Conservation (phyloP, 2,888 invertebrate species). For the Encarsia formosa region DNA sequence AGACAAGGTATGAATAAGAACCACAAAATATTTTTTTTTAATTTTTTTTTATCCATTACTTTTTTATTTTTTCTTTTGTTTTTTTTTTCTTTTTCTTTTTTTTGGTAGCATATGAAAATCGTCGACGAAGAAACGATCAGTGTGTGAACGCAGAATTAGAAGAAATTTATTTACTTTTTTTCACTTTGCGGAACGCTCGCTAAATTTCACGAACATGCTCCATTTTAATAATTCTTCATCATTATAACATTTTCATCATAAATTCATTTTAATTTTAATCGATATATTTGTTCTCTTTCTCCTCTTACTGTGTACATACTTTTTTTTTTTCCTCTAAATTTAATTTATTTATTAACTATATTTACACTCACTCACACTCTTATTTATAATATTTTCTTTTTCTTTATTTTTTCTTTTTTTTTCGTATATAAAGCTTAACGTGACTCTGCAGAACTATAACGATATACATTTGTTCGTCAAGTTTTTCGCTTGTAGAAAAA, state of each 20-base stretch:
- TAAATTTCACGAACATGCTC: background rate
- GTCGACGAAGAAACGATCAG: conserved; percentile 26
- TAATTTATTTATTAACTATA: conserved; percentile 14
- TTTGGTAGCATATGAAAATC: conserved; percentile 29
- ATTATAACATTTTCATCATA: too few relatives aligned
- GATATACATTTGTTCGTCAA: conserved; percentile 1
- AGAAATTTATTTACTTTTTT: conserved; percentile 19
- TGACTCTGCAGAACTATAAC: conserved; percentile 25
- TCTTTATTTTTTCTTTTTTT: conserved; percentile 8
- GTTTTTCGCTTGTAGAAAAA: conserved; percentile 5
- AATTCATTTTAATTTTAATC: background rate
- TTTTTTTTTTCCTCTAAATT: conserved; percentile 3
- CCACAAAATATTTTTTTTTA: background rate
- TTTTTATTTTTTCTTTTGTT: conserved; percentile 19
- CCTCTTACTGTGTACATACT: conserved; percentile 11
- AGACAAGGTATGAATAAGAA: background rate
- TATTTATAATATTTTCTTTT: conserved; percentile 3
- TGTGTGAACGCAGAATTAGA: conserved; percentile 26
- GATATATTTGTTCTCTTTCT: conserved; percentile 4
- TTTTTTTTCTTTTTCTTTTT: conserved; percentile 20
- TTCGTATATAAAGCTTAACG: conserved; percentile 25
- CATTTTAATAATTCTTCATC: background rate
- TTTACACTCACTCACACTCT: conserved; percentile 7
- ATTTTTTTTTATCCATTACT: conserved; percentile 25
- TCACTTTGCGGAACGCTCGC: conserved; percentile 14